A percentile compares a stretch with the other conserved stretches of the same genome.
These are phyloP conservation scores for Pristiophorus japonicus DNA, from an alignment of 2,113 vertebrate genomes.

Conservation along the genomic window DNA sequence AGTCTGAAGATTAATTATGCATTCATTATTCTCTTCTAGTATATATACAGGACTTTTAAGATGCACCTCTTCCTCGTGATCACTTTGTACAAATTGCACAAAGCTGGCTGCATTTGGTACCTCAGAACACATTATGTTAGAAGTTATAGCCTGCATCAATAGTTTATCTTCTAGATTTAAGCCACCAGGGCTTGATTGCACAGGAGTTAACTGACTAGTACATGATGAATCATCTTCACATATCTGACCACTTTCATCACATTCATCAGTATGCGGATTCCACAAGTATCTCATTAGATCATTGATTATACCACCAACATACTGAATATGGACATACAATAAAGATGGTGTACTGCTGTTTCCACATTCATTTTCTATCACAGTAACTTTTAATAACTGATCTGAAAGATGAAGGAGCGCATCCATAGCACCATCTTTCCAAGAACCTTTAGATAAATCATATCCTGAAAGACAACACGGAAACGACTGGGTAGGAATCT, in stretches of 20 bases:
- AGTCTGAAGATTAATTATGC: neutral
- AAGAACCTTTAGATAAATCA: constrained; percentile 56
- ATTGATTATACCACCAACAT: constrained; percentile 61
- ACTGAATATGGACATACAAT: constrained; percentile 60
- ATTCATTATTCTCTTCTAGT: neutral
- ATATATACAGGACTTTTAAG: neutral
- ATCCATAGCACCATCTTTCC: constrained; percentile 60
- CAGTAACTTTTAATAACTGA: constrained; percentile 61
- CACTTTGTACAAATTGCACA: neutral
- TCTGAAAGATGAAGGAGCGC: constrained; percentile 59
- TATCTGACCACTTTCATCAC: neutral
- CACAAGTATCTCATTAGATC: constrained; percentile 66
- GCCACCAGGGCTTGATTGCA: neutral
- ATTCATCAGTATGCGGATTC: constrained; percentile 42
- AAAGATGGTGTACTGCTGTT: constrained; percentile 47
- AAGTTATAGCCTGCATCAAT: neutral
- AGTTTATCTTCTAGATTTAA: neutral
- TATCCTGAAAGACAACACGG: constrained; percentile 76
- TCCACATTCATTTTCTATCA: constrained; percentile 51
- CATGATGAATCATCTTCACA: neutral
- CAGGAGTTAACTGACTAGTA: neutral
- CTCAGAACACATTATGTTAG: neutral
- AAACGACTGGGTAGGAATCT: constrained; percentile 70
- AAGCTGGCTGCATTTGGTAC: neutral
- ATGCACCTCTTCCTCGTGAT: neutral